phyloP scores from a whole-genome alignment of 2,797 vertebrate species.

The Sarcophilus harrisii region DNA sequence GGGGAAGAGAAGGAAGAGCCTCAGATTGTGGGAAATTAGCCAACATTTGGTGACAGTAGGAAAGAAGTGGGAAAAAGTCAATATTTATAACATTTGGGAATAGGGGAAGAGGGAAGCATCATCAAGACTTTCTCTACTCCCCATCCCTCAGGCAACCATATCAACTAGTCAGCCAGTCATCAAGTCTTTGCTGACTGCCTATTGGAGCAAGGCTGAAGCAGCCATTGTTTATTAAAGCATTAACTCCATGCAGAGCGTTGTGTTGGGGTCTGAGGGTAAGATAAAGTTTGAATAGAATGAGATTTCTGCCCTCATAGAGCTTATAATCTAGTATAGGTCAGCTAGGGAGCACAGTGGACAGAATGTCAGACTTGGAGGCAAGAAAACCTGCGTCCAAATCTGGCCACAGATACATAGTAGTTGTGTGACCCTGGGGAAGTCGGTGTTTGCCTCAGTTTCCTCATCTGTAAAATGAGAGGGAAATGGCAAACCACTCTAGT shows the following conservation, averaged over 20 bases:
- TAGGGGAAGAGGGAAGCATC: not conserved
- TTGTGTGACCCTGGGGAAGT: not conserved
- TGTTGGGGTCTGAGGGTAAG: not conserved
- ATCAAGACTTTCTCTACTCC: not conserved
- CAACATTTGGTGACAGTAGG: not conserved
- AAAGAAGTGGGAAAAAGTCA: not conserved
- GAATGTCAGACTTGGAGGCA: not conserved
- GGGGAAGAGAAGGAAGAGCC: not conserved
- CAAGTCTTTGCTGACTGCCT: too few species aligned
- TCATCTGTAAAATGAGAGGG: not conserved
- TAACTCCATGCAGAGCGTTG: slow-evolving; percentile 79
- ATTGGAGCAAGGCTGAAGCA: not conserved
- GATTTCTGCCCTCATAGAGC: not conserved
- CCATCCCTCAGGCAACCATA: not conserved
- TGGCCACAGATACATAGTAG: not conserved
- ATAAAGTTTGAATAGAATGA: not conserved
- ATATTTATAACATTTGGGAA: not conserved
- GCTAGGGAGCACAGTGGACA: not conserved
- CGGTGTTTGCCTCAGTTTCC: not conserved
- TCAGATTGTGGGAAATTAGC: not conserved
- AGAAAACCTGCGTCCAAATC: not conserved
- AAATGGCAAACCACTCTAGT: not conserved
- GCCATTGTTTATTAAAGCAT: slow-evolving; percentile 36
- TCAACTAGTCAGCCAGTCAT: not conserved
- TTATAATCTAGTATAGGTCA: not conserved